Percentiles rank a stretch among this genome's conserved stretches.
Evolutionary conservation across 2,113 vertebrate species (phyloP).

Genomic region (Sebastes fasciatus): DNA sequence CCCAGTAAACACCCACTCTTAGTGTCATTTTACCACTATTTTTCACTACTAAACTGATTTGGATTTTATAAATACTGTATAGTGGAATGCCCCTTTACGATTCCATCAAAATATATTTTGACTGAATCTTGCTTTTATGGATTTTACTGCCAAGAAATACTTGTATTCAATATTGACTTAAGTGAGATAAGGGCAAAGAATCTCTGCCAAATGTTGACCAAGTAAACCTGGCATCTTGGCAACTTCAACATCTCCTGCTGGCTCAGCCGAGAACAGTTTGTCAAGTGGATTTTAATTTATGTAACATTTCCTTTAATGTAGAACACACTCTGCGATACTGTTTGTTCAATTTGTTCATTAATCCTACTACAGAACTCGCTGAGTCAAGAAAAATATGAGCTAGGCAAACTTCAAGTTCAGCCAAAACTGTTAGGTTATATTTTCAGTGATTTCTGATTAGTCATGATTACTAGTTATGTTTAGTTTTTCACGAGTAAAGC

Average conservation of each 20-base stretch:
- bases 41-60: neutral
- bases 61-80: neutral
- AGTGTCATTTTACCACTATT: too few species aligned
- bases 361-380: neutral
- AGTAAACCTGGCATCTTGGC: slow-evolving; percentile 61
- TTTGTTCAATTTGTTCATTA: too few species aligned
- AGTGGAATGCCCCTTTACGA: neutral
- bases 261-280: slow-evolving; percentile 50
- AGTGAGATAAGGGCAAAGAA: slow-evolving; percentile 31
- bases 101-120: neutral
- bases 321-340: slow-evolving; percentile 18
- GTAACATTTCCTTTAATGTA: slow-evolving; percentile 34
- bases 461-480: neutral
- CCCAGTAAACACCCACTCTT: too few species aligned
- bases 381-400: neutral
- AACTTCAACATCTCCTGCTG: slow-evolving; percentile 42
- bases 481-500: too few species aligned
- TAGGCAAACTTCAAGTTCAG: neutral
- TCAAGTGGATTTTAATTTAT: slow-evolving; percentile 55
- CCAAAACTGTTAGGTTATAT: neutral
- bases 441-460: neutral
- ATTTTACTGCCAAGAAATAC: slow-evolving; percentile 3
- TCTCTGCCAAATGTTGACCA: slow-evolving; percentile 44
- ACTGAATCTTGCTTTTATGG: neutral
- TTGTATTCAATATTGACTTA: slow-evolving; percentile 29